These are phyloP conservation scores for Delphinapterus leucas DNA, from an alignment of 2,113 vertebrate species.

Conservation along the genomic window DNA sequence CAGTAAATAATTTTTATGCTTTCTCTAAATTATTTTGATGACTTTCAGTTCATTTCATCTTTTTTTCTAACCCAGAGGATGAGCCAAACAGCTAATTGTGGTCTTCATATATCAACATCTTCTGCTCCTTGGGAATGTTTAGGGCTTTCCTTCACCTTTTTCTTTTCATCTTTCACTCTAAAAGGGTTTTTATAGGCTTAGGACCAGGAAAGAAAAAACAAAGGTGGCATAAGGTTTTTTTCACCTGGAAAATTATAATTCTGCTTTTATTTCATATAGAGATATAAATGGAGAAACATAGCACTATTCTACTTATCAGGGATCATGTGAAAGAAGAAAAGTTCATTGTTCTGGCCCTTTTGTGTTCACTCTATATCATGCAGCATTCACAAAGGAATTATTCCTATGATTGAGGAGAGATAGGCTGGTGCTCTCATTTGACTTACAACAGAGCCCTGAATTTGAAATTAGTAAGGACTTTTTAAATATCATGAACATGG, in stretches of 20 bases:
- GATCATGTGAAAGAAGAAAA: constrained; percentile 19
- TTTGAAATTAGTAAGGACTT: constrained; percentile 48
- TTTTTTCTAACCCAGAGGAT: background rate
- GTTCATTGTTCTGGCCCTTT: background rate
- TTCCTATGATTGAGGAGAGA: constrained; percentile 35
- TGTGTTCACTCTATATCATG: background rate
- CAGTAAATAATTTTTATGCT: background rate
- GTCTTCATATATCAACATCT: background rate
- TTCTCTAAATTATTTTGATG: constrained; percentile 31
- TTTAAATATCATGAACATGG: constrained; percentile 20
- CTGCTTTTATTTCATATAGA: constrained; percentile 36
- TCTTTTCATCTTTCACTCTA: background rate
- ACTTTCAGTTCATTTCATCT: background rate
- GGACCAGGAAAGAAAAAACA: background rate
- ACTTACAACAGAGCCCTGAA: background rate
- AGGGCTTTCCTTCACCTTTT: background rate
- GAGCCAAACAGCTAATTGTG: background rate
- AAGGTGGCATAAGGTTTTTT: background rate
- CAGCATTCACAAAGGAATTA: constrained; percentile 26
- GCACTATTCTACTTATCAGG: background rate
- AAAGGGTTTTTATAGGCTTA: background rate
- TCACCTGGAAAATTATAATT: constrained; percentile 17
- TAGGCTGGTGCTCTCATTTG: background rate
- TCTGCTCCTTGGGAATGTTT: background rate
- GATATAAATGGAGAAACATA: constrained; percentile 24